Base-by-base conservation (phyloP, 2,888 invertebrate species). In the Himalopsyche japonica region DNA sequence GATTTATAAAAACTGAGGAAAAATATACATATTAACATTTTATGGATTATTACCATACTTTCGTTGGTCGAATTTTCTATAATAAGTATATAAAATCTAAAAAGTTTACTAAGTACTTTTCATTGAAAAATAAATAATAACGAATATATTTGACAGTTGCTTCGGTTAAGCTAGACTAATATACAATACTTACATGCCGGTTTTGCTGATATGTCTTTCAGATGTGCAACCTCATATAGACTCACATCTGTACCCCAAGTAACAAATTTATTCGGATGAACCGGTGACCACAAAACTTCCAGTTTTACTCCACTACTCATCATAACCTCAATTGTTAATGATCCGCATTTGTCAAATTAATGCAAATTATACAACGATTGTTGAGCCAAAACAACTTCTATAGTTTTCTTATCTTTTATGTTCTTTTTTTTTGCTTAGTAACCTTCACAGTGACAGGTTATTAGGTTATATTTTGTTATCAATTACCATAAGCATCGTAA, bases 211-310 rank as follows among this genome's bases (percentile, higher is more conserved):
- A 93, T 92, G 87, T 95, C 94, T 89, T 93, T 93, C 47, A 94
- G 90, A 70, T 93, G 91, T 87, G 93, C 92, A 32, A 96, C 94
- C 92, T 97, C 96, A 89, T 98, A 98, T 80, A 98, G 92, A 90
- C 94, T 95, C 89, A 98, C 95, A 89, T 98, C 97, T 82, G 97
- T 95, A 70, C 97, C 97, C 96, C 97, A 98, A 80, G 97, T 95
- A 87, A 98, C 94, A 89, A 98, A 98, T 89, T 96, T 96, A 88
- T 98, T 94, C 2, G 92, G 91, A 87, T 94, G 93, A 82, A 95
- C 94, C 0, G 97, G 97, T 43, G 97, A 97, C 98, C 98, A 98
- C 89, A 95, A 94, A 48, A 98, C 94, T 89, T 98, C 97, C 87
- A 96, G 92, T 90, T 95, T 93, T 10, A 93, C 91, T 92, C 93